Conservation (phyloP, 2,888 invertebrate genomes). For the Germaria angustata region DNA sequence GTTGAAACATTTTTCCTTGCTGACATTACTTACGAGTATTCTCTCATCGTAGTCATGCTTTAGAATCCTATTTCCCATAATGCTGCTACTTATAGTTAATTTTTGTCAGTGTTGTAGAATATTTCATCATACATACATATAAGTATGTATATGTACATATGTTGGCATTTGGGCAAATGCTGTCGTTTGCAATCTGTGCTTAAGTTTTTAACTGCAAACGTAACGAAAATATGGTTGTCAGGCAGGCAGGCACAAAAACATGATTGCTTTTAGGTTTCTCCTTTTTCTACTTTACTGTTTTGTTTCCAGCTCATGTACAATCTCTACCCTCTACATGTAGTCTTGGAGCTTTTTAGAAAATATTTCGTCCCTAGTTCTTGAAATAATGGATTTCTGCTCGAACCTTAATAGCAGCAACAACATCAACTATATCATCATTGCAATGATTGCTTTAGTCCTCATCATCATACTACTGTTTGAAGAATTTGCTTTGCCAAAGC, state of each 20-base stretch:
- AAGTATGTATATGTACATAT: constrained; percentile 41
- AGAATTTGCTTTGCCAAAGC: constrained; percentile 53
- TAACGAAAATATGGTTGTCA: constrained; percentile 52
- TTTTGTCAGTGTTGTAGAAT: not conserved
- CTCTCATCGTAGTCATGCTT: constrained; percentile 6
- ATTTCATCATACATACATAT: too few relatives aligned
- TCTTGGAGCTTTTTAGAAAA: constrained; percentile 44
- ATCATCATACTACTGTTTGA: constrained; percentile 51
- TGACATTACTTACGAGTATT: constrained; percentile 49
- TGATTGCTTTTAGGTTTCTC: constrained; percentile 50
- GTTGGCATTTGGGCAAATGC: constrained; percentile 37
- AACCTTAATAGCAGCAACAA: constrained; percentile 40
- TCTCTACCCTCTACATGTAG: constrained; percentile 21
- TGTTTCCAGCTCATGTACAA: constrained; percentile 50
- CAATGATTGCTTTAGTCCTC: constrained; percentile 50
- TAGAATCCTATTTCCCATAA: not conserved
- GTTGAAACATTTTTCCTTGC: constrained; percentile 25
- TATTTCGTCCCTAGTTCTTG: constrained; percentile 47
- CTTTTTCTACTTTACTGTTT: constrained; percentile 27
- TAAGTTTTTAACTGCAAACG: constrained; percentile 24
- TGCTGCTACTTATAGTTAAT: not conserved
- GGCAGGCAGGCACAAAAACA: constrained; percentile 39
- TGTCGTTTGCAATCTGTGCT: constrained; percentile 63
- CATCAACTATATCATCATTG: constrained; percentile 52
- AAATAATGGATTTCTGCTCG: constrained; percentile 38